Base-by-base conservation (phyloP, 2,113 vertebrate species). In the Anarhynchus alexandrinus region DNA sequence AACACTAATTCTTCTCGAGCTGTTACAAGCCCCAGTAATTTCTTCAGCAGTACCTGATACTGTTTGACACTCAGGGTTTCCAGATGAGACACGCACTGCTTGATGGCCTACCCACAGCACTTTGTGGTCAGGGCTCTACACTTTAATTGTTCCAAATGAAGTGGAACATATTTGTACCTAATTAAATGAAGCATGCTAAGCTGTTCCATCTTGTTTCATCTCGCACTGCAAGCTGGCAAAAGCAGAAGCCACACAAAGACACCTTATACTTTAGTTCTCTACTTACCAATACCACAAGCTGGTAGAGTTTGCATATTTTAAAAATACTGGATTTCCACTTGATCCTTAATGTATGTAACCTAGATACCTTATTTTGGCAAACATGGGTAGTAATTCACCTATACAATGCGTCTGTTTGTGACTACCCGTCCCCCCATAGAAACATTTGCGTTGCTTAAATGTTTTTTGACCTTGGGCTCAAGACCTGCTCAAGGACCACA, bases 31-130 rank as follows among this genome's bases (percentile, higher is more conserved):
- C 45, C 72, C 90, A 65, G 42, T 42, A 36, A 54, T 36, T 15
- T 5, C 79, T 69, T 34, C 58, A 74, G 52, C 79, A 78, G 8
- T 5, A 21, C 77, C 64, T 55, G 30, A 70, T 34, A 74, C 69
- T 73, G 80, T 74, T 54, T 79, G 95, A 97, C 97, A 98, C 97
- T 97, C 97, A 94, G 82, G 95, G 74, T 98, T 98, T 98, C 97
- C 98, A 97, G 93, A 96, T 95, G 90, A 97, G 91, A 59, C 71
- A 96, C 15, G 54, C 4, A 1, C 45, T 29, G 66, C 73, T 62
- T 29, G 43, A n/a, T 21, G 47, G 84, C 65, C 93, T 88, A 40
- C 97, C 94, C 83, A 94, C 96, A 91, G 52, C 55, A 11, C 74
- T 51, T 85, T 94, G 97, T 61, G 96, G 97, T 96, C 93, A 87